These are phyloP conservation scores for Xiphophorus hellerii DNA, from an alignment of 2,113 vertebrate genomes.

Conservation along the genomic window DNA sequence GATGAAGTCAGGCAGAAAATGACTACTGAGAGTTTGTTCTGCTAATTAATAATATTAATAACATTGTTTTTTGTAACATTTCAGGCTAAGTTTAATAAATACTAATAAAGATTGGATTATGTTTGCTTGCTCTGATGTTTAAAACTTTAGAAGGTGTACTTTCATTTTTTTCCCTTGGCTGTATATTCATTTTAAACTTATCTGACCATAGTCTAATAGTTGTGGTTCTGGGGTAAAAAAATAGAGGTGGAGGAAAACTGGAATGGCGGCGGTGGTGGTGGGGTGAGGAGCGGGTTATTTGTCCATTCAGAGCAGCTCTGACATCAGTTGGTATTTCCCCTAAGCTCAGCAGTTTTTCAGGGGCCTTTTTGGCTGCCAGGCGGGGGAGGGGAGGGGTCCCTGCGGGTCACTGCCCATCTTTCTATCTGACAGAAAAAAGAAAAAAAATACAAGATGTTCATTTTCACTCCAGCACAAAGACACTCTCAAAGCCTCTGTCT, in stretches of 20 bases:
- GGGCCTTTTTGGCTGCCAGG: conserved; percentile 47
- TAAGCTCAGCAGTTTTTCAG: conserved; percentile 69
- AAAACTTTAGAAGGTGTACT: too few relatives aligned
- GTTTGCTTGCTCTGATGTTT: too few relatives aligned
- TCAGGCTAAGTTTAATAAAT: neutral
- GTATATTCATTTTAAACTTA: conserved; percentile 23
- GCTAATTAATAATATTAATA: neutral
- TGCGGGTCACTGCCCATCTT: conserved; percentile 72
- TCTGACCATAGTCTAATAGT: conserved; percentile 15
- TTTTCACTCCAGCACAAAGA: conserved; percentile 73
- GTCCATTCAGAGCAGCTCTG: conserved; percentile 59
- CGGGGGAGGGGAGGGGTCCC: conserved; percentile 37
- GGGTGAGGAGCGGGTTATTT: conserved; percentile 22
- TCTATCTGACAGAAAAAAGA: conserved; percentile 71
- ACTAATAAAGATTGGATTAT: neutral
- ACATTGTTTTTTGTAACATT: neutral
- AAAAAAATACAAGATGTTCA: conserved; percentile 69
- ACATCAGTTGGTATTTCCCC: conserved; percentile 69
- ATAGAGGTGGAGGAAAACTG: conserved; percentile 9
- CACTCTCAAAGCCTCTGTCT: conserved; percentile 57
- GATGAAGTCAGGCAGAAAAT: neutral
- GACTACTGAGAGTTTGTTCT: neutral
- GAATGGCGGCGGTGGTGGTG: neutral
- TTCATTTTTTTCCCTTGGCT: neutral
- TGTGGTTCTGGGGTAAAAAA: conserved; percentile 6